Evolutionary conservation across 2,888 invertebrate genomes (phyloP).

Genomic region (Phorcus lineatus): DNA sequence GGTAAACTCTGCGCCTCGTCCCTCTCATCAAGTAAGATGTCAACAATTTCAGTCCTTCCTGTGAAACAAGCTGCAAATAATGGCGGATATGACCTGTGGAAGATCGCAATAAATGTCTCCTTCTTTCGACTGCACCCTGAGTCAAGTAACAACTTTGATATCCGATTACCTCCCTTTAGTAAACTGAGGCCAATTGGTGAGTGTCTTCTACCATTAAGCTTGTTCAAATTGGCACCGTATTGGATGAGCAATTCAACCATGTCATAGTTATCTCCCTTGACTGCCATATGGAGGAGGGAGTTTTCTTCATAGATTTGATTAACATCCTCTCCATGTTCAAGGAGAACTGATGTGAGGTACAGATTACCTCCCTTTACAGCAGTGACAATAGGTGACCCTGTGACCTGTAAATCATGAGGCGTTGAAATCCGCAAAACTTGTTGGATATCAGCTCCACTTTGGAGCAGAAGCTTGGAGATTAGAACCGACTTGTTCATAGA

Average conservation of each 20-base stretch:
- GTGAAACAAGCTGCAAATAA: constrained; percentile 45
- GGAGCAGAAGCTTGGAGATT: constrained; percentile 49
- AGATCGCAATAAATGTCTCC: constrained; percentile 45
- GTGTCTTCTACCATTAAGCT: constrained; percentile 43
- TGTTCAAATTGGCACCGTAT: constrained; percentile 50
- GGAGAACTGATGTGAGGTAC: constrained; percentile 44
- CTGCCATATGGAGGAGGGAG: constrained; percentile 48
- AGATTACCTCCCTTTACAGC: constrained; percentile 48
- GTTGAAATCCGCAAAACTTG: constrained; percentile 43
- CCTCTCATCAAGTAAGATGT: constrained; percentile 31
- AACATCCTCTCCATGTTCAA: constrained; percentile 53
- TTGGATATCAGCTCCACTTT: constrained; percentile 51
- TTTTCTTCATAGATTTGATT: constrained; percentile 49
- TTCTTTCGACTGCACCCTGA: constrained; percentile 47
- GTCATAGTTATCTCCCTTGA: constrained; percentile 39
- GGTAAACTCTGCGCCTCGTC: not conserved
- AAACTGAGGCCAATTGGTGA: constrained; percentile 51
- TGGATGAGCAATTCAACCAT: constrained; percentile 50
- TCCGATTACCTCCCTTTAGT: constrained; percentile 28
- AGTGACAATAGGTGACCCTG: constrained; percentile 46
- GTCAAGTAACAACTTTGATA: constrained; percentile 41
- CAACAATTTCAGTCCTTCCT: constrained; percentile 33
- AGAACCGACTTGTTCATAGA: constrained; percentile 50
- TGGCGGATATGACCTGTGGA: constrained; percentile 48
- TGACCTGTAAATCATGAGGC: constrained; percentile 35